A percentile compares a stretch with the other conserved stretches of the same genome.
Evolutionary conservation across 1,140 invertebrate genomes (phyloP).

Genomic region (Lepidurus arcticus): DNA sequence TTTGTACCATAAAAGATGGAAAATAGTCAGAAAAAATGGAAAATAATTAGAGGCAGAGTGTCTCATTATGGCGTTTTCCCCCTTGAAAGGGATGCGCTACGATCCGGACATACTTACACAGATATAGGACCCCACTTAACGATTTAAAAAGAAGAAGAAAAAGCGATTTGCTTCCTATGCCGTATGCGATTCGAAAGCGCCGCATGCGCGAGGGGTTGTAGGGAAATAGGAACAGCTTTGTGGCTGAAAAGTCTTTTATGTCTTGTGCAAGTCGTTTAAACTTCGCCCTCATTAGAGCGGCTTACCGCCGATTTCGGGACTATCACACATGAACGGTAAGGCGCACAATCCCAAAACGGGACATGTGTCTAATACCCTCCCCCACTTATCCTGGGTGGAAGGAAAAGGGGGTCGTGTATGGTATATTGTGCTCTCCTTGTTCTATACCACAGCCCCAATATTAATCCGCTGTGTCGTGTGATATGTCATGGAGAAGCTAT

Average conservation of each 20-base stretch:
- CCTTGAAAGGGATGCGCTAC: too few species aligned
- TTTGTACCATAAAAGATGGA: too few species aligned
- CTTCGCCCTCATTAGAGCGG: neutral
- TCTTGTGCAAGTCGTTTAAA: neutral
- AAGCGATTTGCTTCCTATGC: neutral
- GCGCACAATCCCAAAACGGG: conserved; percentile 6
- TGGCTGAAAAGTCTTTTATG: neutral
- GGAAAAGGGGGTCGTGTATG: neutral
- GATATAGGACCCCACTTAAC: too few species aligned
- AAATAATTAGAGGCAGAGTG: too few species aligned
- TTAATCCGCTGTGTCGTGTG: neutral
- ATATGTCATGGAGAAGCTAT: conserved; percentile 5
- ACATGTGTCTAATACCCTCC: neutral
- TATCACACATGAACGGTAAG: conserved; percentile 2
- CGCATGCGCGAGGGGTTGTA: too few species aligned
- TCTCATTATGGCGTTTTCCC: too few species aligned
- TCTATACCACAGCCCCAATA: neutral
- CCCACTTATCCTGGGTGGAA: neutral
- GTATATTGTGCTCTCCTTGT: neutral
- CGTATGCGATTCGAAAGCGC: too few species aligned
- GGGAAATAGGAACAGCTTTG: neutral
- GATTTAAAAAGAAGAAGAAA: neutral
- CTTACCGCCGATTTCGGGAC: neutral
- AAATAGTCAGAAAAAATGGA: too few species aligned
- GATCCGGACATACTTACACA: too few species aligned